Percentiles rank a stretch among this genome's conserved stretches.
phyloP scores from a whole-genome alignment of 2,888 invertebrate species.

The Therioaphis trifolii region DNA sequence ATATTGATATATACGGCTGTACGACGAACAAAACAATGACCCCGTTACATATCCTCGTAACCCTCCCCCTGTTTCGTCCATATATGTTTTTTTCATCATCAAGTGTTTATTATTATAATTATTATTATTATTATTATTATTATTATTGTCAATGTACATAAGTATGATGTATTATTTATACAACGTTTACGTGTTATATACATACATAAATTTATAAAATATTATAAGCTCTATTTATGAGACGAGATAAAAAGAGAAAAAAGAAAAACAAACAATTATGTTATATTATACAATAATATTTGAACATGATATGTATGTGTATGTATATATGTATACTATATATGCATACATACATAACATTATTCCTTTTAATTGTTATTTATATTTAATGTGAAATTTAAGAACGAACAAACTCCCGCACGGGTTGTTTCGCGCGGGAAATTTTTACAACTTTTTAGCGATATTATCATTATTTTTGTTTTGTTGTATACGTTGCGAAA shows the following conservation, averaged over 20 bases:
- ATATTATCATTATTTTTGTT: background rate
- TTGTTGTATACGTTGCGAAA: background rate
- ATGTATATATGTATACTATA: conserved; percentile 19
- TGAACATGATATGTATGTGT: conserved; percentile 22
- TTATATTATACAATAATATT: conserved; percentile 40
- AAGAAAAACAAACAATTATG: conserved; percentile 19
- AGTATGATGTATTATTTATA: background rate
- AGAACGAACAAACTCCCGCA: background rate
- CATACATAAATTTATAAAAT: background rate
- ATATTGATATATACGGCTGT: conserved; percentile 8
- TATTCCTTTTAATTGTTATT: conserved; percentile 55
- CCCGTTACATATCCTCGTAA: conserved; percentile 28
- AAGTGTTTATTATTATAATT: background rate
- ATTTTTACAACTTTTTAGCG: background rate
- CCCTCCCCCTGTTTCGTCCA: background rate
- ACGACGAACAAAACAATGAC: conserved; percentile 42
- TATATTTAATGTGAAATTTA: conserved; percentile 33
- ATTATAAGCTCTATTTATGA: conserved; percentile 23
- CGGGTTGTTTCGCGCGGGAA: no score
- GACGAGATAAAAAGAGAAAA: background rate
- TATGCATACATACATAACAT: no score
- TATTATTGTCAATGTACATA: conserved; percentile 44
- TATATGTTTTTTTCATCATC: conserved; percentile 8
- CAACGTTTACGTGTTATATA: conserved; percentile 9
- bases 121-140: background rate